phyloP scores from a whole-genome alignment of 1,140 invertebrate genomes.

The Ceratosolen fusciceps region DNA sequence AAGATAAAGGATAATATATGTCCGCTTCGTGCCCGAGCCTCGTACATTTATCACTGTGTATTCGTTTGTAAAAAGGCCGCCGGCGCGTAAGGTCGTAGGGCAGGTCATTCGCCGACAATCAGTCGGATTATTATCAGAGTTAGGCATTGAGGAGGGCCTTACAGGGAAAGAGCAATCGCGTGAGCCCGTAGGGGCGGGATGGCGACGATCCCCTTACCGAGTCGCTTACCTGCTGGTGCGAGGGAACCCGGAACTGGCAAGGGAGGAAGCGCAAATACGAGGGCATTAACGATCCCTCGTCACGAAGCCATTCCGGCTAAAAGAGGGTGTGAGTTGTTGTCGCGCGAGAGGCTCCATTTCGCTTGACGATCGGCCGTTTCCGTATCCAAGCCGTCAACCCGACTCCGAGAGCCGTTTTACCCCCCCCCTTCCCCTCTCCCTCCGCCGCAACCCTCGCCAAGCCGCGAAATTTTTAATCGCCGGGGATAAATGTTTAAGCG shows the following conservation, averaged over 20 bases:
- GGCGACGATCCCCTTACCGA: constrained; percentile 41
- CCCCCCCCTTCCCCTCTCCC: too few species aligned
- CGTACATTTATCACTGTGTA: not conserved
- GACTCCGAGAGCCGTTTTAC: not conserved
- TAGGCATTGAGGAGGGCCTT: not conserved
- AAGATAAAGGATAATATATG: too few species aligned
- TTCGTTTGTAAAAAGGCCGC: not conserved
- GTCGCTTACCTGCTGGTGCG: too few species aligned
- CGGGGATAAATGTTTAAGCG: constrained; percentile 6
- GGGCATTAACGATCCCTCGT: constrained; percentile 55
- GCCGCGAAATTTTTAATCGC: constrained; percentile 20
- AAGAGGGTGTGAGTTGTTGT: not conserved
- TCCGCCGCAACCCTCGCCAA: too few species aligned
- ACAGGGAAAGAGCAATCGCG: constrained; percentile 47
- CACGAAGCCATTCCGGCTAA: constrained; percentile 50
- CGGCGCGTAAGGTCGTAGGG: too few species aligned
- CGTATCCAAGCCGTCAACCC: not conserved
- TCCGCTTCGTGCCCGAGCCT: not conserved
- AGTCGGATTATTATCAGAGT: not conserved
- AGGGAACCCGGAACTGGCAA: not conserved
- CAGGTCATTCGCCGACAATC: constrained; percentile 2
- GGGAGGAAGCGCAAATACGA: constrained; percentile 51
- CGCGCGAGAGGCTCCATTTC: not conserved
- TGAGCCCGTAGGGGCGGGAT: constrained; percentile 54
- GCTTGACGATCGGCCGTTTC: constrained; percentile 3